These are phyloP conservation scores for Torymus texanus DNA, from an alignment of 2,888 invertebrate species.

Conservation along the genomic window DNA sequence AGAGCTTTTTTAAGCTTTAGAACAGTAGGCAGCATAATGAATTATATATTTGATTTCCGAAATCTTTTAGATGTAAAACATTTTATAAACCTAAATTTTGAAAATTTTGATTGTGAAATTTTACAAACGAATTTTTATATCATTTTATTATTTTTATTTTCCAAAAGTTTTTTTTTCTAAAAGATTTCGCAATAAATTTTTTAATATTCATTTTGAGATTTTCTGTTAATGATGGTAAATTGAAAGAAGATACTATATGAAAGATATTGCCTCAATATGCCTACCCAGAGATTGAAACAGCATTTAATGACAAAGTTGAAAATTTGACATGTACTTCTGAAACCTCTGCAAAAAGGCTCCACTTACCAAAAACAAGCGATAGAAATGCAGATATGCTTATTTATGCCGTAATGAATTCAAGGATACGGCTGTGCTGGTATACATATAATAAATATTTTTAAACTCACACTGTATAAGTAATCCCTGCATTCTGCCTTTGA, in stretches of 20 bases:
- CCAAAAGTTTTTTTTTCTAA: conserved; percentile 37
- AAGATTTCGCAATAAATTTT: conserved; percentile 46
- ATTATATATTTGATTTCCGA: conserved; percentile 43
- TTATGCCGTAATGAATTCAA: conserved; percentile 44
- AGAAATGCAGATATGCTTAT: conserved; percentile 63
- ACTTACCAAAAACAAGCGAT: conserved; percentile 69
- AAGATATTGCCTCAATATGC: conserved; percentile 45
- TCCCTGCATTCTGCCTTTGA: conserved; percentile 89
- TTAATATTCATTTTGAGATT: conserved; percentile 36
- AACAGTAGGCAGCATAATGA: conserved; percentile 54
- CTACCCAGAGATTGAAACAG: conserved; percentile 44
- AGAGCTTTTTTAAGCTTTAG: conserved; percentile 56
- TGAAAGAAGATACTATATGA: conserved; percentile 34
- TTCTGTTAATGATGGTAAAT: conserved; percentile 43
- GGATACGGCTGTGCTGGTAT: conserved; percentile 37
- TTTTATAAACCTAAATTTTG: neutral
- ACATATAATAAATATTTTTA: conserved; percentile 29
- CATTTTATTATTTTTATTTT: conserved; percentile 10
- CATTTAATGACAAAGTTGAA: conserved; percentile 41
- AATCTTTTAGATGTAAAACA: conserved; percentile 47
- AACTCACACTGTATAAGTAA: conserved; percentile 95
- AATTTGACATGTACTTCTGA: conserved; percentile 50
- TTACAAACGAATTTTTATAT: neutral
- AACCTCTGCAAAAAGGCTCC: conserved; percentile 37
- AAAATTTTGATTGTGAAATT: neutral